Percentiles rank a stretch among this genome's conserved stretches.
These are phyloP conservation scores for Emmelina monodactyla DNA, from an alignment of 2,888 invertebrate genomes.

Conservation along the genomic window DNA sequence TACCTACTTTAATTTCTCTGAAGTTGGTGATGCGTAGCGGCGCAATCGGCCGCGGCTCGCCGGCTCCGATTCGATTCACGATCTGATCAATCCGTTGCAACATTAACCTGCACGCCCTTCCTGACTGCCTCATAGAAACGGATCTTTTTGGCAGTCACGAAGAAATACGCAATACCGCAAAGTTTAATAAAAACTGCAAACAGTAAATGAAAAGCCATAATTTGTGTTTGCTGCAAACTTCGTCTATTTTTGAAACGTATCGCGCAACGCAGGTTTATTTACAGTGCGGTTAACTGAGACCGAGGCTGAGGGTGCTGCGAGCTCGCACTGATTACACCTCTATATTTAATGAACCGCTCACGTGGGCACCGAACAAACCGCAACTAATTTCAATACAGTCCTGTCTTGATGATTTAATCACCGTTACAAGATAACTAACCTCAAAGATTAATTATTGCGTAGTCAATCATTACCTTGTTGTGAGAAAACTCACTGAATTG, in stretches of 20 bases:
- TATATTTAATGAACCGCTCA: constrained; percentile 61
- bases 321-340: constrained; percentile 53
- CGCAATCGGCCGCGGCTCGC: constrained; percentile 59
- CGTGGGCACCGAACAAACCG: constrained; percentile 36
- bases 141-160: constrained; percentile 20
- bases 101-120: constrained; percentile 34
- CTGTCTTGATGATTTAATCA: constrained; percentile 31
- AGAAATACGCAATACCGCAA: too few species aligned
- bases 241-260: too few species aligned
- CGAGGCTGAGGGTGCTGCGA: constrained; percentile 36
- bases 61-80: constrained; percentile 56
- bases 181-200: neutral
- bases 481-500: too few species aligned
- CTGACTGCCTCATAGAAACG: constrained; percentile 35
- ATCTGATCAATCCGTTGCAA: constrained; percentile 38
- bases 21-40: constrained; percentile 46
- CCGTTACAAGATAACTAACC: constrained; percentile 10
- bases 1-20: constrained; percentile 61
- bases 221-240: neutral
- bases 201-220: constrained; percentile 6
- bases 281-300: constrained; percentile 20
- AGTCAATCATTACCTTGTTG: neutral
- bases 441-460: neutral
- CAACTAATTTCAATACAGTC: constrained; percentile 54
- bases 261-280: neutral